phyloP scores from a whole-genome alignment of 2,113 vertebrate genomes.

The Pholis gunnellus region DNA sequence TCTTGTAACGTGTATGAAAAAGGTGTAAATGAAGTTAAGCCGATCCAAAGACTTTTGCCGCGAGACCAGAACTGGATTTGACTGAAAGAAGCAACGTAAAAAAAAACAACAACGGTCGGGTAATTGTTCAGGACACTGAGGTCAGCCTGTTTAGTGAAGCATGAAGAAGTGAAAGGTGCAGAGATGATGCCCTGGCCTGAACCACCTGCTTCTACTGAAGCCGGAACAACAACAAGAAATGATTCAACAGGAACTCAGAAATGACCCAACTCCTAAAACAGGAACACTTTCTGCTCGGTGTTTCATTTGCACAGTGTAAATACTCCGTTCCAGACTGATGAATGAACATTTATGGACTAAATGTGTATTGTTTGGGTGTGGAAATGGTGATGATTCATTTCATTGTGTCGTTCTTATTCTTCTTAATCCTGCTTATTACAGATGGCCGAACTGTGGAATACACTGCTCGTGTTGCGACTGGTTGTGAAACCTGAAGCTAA shows the following conservation, averaged over 20 bases:
- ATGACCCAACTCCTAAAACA: conserved; percentile 6
- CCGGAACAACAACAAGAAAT: conserved; percentile 24
- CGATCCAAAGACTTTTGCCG: conserved; percentile 59
- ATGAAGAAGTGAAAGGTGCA: not conserved
- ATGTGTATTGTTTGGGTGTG: conserved; percentile 24
- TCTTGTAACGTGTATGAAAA: not conserved
- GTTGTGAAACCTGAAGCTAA: conserved; percentile 12
- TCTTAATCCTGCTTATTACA: conserved; percentile 23
- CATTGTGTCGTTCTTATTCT: conserved; percentile 19
- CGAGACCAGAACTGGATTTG: conserved; percentile 12
- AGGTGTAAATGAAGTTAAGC: conserved; percentile 42
- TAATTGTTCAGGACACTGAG: not conserved
- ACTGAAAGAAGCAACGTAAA: conserved; percentile 28
- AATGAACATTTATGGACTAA: conserved; percentile 22
- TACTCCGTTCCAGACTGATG: conserved; percentile 53
- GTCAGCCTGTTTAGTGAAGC: not conserved
- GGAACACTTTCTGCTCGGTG: conserved; percentile 23
- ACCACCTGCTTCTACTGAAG: conserved; percentile 25
- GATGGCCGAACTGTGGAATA: not conserved
- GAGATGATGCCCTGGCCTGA: not conserved
- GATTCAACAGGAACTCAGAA: conserved; percentile 24
- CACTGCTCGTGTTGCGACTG: not conserved
- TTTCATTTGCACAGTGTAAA: conserved; percentile 73
- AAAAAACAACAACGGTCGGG: not conserved
- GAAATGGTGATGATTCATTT: conserved; percentile 34